Conservation (phyloP, 2,888 invertebrate genomes). For the Thereva unica region DNA sequence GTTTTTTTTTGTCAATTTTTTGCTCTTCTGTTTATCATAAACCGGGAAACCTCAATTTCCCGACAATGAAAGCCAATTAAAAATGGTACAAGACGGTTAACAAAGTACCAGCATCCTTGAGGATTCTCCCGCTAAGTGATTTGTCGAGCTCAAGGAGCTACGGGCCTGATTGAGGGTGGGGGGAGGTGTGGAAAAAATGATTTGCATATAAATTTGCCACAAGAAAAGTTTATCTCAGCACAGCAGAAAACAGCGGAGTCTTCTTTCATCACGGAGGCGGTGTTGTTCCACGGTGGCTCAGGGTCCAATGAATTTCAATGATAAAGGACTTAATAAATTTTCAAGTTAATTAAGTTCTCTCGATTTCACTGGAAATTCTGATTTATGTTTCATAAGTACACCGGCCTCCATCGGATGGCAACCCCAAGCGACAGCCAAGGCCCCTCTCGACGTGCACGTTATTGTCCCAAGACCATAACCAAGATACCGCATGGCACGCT, state of each 20-base stretch:
- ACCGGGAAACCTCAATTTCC: constrained; percentile 18
- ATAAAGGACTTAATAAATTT: constrained; percentile 54
- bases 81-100: constrained; percentile 21
- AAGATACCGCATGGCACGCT: constrained; percentile 4
- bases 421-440: background rate
- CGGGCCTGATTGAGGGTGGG: constrained; percentile 16
- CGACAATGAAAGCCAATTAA: constrained; percentile 34
- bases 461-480: background rate
- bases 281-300: constrained; percentile 29
- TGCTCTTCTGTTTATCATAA: background rate
- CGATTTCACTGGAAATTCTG: constrained; percentile 36
- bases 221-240: constrained; percentile 31
- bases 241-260: constrained; percentile 22
- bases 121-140: constrained; percentile 20
- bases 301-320: constrained; percentile 46
- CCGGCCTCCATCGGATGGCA: constrained; percentile 3
- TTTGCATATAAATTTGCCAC: constrained; percentile 34
- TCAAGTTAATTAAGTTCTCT: constrained; percentile 54
- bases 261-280: constrained; percentile 20
- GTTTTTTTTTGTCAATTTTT: background rate
- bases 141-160: constrained; percentile 12
- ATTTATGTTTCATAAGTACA: constrained; percentile 33
- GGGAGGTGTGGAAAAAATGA: constrained; percentile 17
- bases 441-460: background rate
- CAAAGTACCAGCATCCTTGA: constrained; percentile 9